These are phyloP conservation scores for Pissodes strobi DNA, from an alignment of 1,140 invertebrate genomes.

Conservation along the genomic window DNA sequence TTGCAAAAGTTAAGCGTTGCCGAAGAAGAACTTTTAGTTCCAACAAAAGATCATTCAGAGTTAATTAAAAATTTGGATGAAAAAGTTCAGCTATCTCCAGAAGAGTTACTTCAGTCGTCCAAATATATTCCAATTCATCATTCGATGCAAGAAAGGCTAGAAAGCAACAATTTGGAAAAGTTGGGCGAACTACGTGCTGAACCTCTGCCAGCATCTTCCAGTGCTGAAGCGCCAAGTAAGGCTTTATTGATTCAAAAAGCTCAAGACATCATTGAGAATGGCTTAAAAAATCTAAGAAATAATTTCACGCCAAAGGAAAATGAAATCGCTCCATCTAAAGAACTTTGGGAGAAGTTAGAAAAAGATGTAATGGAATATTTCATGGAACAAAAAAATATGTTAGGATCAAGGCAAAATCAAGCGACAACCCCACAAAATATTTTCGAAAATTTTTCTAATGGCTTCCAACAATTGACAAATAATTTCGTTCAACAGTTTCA, in stretches of 20 bases:
- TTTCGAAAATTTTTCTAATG: constrained; percentile 29
- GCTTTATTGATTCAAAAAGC: constrained; percentile 3
- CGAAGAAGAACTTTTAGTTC: neutral
- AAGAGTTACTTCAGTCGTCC: constrained; percentile 36
- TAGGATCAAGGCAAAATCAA: neutral
- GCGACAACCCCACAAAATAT: constrained; percentile 29
- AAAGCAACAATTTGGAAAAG: neutral
- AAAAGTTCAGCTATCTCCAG: constrained; percentile 45
- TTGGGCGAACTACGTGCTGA: constrained; percentile 6
- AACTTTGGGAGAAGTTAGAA: constrained; percentile 41
- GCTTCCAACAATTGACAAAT: constrained; percentile 27
- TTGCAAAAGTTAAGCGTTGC: constrained; percentile 2
- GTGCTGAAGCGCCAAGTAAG: constrained; percentile 3
- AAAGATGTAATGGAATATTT: constrained; percentile 27
- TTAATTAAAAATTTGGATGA: constrained; percentile 45
- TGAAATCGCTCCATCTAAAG: constrained; percentile 28
- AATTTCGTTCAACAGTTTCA: constrained; percentile 28
- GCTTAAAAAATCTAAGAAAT: constrained; percentile 35
- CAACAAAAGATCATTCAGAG: constrained; percentile 12
- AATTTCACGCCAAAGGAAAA: constrained; percentile 25
- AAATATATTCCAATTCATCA: constrained; percentile 35
- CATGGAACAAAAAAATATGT: constrained; percentile 20
- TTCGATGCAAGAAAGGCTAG: constrained; percentile 10
- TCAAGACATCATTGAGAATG: constrained; percentile 33
- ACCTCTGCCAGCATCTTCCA: neutral